Conservation (phyloP, 2,888 invertebrate genomes). For the Linnaemya tessellans region DNA sequence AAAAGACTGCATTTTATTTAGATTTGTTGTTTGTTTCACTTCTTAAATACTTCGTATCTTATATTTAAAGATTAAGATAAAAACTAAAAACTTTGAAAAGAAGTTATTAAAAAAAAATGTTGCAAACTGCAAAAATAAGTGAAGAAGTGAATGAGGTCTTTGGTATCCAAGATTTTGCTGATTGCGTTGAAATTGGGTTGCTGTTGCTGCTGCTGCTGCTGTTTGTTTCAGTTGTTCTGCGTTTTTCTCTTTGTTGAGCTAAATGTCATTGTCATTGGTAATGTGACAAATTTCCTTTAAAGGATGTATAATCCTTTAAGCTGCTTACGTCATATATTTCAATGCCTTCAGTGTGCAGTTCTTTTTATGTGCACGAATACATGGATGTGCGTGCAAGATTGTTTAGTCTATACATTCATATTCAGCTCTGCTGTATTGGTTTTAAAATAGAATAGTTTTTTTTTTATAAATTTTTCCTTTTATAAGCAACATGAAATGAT, state of each 20-base stretch:
- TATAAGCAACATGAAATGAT: not conserved
- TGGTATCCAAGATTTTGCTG: conserved; percentile 38
- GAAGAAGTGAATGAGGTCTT: not conserved
- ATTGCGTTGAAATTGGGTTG: conserved; percentile 17
- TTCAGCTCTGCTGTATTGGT: too few species aligned
- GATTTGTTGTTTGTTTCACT: conserved; percentile 10
- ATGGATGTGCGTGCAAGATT: too few species aligned
- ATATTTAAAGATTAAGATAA: conserved; percentile 64
- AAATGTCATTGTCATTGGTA: conserved; percentile 66
- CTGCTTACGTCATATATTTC: conserved; percentile 68
- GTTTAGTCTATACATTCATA: too few species aligned
- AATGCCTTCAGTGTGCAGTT: conserved; percentile 51
- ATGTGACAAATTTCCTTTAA: conserved; percentile 72
- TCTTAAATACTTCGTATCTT: conserved; percentile 28
- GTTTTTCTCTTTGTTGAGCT: conserved; percentile 32
- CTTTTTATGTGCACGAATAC: too few species aligned
- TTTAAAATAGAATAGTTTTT: conserved; percentile 1
- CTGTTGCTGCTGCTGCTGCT: conserved; percentile 37
- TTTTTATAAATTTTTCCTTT: not conserved
- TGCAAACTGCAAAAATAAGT: conserved; percentile 18
- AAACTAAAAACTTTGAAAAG: conserved; percentile 13
- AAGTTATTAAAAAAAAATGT: not conserved
- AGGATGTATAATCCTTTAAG: conserved; percentile 71
- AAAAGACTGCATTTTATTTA: conserved; percentile 49
- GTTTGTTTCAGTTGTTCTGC: conserved; percentile 27